Evolutionary conservation across 2,113 vertebrate genomes (phyloP).

Genomic region (Strix uralensis): DNA sequence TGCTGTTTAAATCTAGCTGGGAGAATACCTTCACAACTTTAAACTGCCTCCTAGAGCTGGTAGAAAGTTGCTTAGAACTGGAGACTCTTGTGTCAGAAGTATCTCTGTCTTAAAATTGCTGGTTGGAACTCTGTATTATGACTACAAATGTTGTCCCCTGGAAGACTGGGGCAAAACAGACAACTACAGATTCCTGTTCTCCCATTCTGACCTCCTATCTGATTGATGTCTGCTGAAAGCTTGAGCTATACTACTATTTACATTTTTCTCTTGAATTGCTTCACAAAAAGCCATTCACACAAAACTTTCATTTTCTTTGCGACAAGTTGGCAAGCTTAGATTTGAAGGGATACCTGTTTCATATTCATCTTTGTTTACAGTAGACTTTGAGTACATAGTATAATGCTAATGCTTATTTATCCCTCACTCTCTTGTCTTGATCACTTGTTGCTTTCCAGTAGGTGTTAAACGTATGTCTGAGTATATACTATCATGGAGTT

Average conservation of each 20-base stretch:
- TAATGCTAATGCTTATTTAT: background rate
- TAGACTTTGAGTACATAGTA: background rate
- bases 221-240: background rate
- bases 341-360: background rate
- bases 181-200: background rate
- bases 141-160: rapidly evolving
- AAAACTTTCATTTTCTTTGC: background rate
- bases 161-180: background rate
- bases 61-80: background rate
- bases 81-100: background rate
- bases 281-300: background rate
- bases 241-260: background rate
- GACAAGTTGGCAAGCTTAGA: background rate
- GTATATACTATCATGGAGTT: background rate
- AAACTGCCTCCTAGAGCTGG: background rate
- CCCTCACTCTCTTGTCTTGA: background rate
- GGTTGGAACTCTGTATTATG: background rate
- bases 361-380: background rate
- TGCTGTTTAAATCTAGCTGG: background rate
- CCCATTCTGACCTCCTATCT: background rate
- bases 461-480: background rate
- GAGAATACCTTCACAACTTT: background rate
- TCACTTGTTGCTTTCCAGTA: background rate
- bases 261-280: background rate
- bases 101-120: background rate